Evolutionary conservation across 2,113 vertebrate species (phyloP).

Genomic region (Sardina pilchardus): DNA sequence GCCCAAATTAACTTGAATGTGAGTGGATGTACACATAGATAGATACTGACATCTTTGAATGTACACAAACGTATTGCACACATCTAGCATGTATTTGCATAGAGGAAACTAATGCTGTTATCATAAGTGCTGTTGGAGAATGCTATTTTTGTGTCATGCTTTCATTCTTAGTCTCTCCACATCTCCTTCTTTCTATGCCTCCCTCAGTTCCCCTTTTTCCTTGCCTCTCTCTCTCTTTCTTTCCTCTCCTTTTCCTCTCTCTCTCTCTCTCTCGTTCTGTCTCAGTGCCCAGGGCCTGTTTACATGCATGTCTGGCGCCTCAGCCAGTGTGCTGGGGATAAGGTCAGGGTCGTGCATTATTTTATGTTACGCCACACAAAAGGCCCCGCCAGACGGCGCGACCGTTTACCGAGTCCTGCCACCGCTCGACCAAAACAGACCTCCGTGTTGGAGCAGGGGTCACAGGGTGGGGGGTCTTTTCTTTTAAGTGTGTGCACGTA

Average conservation of each 20-base stretch:
- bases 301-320: neutral
- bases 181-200: too few relatives aligned
- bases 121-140: too few relatives aligned
- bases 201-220: neutral
- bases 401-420: slow-evolving; percentile 19
- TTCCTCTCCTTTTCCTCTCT: neutral
- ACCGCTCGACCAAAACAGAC: neutral
- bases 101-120: too few relatives aligned
- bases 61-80: too few relatives aligned
- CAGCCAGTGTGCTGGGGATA: neutral
- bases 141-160: too few relatives aligned
- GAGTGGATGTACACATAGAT: too few relatives aligned
- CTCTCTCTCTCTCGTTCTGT: neutral
- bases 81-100: too few relatives aligned
- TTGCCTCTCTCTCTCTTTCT: neutral
- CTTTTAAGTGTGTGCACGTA: neutral
- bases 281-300: slow-evolving; percentile 14
- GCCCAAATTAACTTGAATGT: too few relatives aligned
- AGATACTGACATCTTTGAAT: too few relatives aligned
- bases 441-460: neutral
- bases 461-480: neutral
- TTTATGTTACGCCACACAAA: neutral
- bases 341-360: slow-evolving; percentile 2
- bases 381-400: neutral
- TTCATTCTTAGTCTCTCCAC: neutral